Conservation (phyloP, 2,113 vertebrate genomes). For the Emydocephalus ijimae region DNA sequence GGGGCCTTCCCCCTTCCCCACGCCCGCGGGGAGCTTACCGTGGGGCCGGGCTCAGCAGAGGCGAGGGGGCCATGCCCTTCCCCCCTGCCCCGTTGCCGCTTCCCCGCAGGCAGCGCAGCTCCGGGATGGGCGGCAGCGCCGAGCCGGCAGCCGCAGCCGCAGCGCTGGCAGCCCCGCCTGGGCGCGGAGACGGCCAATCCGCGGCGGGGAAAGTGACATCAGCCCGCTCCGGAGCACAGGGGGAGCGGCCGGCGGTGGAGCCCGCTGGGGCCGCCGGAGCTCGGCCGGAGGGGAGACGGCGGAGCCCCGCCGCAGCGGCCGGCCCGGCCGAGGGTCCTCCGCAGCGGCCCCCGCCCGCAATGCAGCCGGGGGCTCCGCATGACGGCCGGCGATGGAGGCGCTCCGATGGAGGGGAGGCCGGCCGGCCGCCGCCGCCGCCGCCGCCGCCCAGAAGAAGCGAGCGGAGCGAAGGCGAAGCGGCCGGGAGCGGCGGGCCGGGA, state of each 20-base stretch:
- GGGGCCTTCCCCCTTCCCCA: not conserved
- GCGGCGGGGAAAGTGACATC: constrained; percentile 17
- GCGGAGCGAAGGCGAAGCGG: too few species aligned
- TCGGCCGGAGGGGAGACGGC: not conserved
- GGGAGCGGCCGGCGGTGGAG: not conserved
- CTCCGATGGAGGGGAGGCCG: too few species aligned
- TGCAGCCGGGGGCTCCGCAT: too few species aligned
- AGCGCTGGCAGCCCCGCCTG: not conserved
- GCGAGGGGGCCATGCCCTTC: too few species aligned
- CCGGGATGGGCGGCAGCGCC: not conserved
- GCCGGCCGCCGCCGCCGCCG: too few species aligned
- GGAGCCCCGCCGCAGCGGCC: too few species aligned
- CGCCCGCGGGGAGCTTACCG: not conserved
- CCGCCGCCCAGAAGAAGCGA: too few species aligned
- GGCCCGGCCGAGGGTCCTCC: too few species aligned
- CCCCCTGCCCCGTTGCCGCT: not conserved
- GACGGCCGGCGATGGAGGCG: too few species aligned
- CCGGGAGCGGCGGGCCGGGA: not conserved
- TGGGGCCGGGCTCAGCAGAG: not conserved
- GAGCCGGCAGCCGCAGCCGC: not conserved
- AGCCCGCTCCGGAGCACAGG: not conserved
- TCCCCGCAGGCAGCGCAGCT: not conserved
- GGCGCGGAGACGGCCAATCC: not conserved
- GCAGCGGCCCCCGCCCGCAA: too few species aligned
- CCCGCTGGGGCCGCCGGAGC: too few species aligned